Percentiles rank a stretch among this genome's conserved stretches.
These are phyloP conservation scores for Danio albolineatus DNA, from an alignment of 2,797 vertebrate species.

Conservation along the genomic window DNA sequence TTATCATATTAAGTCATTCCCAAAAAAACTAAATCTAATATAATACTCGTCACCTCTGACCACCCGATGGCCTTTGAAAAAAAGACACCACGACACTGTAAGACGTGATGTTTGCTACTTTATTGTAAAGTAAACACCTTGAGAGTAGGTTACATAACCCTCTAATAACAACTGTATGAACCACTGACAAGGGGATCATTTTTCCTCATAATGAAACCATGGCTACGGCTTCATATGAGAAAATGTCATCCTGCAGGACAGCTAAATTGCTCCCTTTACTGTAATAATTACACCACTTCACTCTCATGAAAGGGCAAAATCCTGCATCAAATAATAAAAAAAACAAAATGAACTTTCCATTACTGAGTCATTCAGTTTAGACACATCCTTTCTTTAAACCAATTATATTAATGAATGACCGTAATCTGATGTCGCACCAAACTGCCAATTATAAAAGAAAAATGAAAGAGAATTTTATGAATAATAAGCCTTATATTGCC, in stretches of 20 bases:
- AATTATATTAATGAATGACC: not conserved
- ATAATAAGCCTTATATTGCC: not conserved
- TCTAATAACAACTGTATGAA: not conserved
- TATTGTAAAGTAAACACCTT: conserved; percentile 40
- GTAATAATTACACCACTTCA: conserved; percentile 9
- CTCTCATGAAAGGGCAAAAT: conserved; percentile 21
- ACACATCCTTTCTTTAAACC: not conserved
- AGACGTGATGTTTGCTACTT: not conserved
- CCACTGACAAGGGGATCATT: conserved; percentile 19
- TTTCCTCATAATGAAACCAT: conserved; percentile 20
- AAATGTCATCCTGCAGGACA: conserved; percentile 17
- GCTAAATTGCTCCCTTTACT: not conserved
- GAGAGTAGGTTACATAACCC: conserved; percentile 35
- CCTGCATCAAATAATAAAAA: not conserved
- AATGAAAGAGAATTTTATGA: not conserved
- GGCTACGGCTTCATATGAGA: not conserved
- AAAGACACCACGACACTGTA: not conserved
- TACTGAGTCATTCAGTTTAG: not conserved
- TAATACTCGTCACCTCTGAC: not conserved
- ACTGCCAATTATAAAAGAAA: not conserved
- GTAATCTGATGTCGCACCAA: conserved; percentile 13
- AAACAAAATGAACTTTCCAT: conserved; percentile 5
- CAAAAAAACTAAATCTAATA: too few relatives aligned
- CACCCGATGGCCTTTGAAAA: not conserved
- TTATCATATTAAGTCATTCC: not conserved